phyloP scores from a whole-genome alignment of 2,113 vertebrate genomes.

The Heterocephalus glaber region DNA sequence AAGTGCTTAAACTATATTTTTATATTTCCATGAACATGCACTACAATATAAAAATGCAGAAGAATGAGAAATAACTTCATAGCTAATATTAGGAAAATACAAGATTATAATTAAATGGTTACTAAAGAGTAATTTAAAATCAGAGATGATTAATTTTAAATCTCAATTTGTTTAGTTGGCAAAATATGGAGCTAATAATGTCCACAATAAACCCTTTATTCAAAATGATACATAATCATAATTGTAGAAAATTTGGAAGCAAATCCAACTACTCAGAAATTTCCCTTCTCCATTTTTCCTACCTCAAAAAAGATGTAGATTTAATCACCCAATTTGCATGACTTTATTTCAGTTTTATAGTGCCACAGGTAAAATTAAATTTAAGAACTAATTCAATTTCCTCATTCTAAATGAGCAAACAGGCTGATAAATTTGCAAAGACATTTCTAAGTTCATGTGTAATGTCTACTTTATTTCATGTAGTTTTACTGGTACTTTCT shows the following conservation, averaged over 20 bases:
- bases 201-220: neutral
- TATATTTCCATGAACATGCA: neutral
- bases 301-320: neutral
- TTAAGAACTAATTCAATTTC: neutral
- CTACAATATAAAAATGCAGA: neutral
- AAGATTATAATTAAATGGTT: neutral
- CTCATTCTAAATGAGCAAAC: neutral
- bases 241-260: neutral
- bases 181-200: neutral
- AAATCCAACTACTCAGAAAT: neutral
- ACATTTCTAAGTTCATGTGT: neutral
- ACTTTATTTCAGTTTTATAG: neutral
- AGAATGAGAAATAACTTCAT: neutral
- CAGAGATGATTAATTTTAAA: neutral
- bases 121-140: neutral
- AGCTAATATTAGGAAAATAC: neutral
- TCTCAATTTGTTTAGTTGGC: neutral
- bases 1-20: neutral
- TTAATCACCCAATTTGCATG: neutral
- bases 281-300: neutral
- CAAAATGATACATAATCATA: conserved; percentile 11
- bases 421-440: neutral
- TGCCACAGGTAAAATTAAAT: neutral
- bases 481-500: neutral
- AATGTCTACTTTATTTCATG: neutral